Conservation (phyloP, 2,888 invertebrate species). For the Spicauda simplicius region DNA sequence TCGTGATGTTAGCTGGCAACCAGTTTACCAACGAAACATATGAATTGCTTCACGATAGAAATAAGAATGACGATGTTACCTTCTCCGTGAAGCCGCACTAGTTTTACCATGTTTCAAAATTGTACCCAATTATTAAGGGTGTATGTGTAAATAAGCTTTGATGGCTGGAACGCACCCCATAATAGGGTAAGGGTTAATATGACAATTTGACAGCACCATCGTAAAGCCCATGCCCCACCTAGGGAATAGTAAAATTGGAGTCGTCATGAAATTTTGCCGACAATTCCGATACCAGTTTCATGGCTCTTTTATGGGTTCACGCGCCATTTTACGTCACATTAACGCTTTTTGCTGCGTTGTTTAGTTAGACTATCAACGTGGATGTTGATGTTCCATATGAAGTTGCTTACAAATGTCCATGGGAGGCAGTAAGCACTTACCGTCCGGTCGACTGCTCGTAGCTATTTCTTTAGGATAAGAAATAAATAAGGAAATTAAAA, state of each 20-base stretch:
- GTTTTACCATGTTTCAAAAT: no score
- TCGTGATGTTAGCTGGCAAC: no score
- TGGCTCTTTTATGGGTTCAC: conserved; percentile 17
- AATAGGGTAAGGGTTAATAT: conserved; percentile 10
- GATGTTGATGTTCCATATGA: no score
- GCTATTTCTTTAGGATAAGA: no score
- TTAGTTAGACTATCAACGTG: conserved; percentile 20
- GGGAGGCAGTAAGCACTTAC: no score
- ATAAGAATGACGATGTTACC: no score
- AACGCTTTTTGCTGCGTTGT: conserved; percentile 16
- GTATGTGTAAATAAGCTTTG: not conserved
- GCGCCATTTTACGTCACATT: conserved; percentile 15
- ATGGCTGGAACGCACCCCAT: not conserved
- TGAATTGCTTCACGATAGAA: no score
- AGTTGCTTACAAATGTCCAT: no score
- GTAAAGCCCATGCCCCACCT: conserved; percentile 15
- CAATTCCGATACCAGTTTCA: conserved; percentile 24
- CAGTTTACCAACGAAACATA: no score
- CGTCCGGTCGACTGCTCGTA: no score
- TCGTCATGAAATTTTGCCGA: conserved; percentile 19
- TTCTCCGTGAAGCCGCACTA: no score
- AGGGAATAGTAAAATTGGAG: conserved; percentile 21
- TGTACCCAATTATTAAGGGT: not conserved
- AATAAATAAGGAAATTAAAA: no score
- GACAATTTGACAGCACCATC: conserved; percentile 30